Base-by-base conservation (phyloP, 2,113 vertebrate species). In the Prochilodus magdalenae region DNA sequence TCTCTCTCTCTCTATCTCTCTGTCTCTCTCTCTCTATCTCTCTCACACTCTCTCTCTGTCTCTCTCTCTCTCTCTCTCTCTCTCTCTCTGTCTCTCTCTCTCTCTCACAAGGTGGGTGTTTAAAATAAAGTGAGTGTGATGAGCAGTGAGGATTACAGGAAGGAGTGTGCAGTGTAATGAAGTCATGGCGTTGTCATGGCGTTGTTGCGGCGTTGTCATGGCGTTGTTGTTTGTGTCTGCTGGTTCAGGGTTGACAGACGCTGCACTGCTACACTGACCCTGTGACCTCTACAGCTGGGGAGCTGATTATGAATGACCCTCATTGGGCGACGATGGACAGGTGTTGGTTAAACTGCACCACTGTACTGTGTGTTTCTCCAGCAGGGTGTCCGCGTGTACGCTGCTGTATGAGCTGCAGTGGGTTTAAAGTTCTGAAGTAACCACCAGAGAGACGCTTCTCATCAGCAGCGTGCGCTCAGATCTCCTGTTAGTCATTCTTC, bases 1-100 rank as follows among this genome's bases (percentile, higher is more conserved):
- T 57, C 20, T 10, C 14, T 20, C 16, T 22, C 15, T 27, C 24
- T 73, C 47, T 53, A 22, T 53, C 44, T 33, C 8, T 57, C 5
- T 53, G n/a, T 18, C 24, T 22, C 30, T 15, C 57, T 24, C 40
- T 47, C 12, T 29, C 2, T 47, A 3, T 49, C 14, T n/a, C 1
- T 57, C 44, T 66, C 40, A 24, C 60, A 65, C 33, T 51, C 44
- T 51, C 15, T 5, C 33, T 24, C 2, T 76, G 27, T 33, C 47
- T 60, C 29, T 49, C 62, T 67, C 62, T 69, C 60, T 77, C 36
- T 51, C 8, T 27, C 62, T 67, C 40, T 47, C 44, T 77, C 47
- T 55, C 29, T 69, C 40, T 62, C 60, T 59, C 33, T 55, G 16
- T 59, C 73, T 40, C 16, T 30, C 22, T 26, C 60, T 26, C 53